A percentile compares a stretch with the other conserved stretches of the same genome.
Evolutionary conservation across 2,888 invertebrate species (phyloP).

Genomic region (Lochmaea capreae): DNA sequence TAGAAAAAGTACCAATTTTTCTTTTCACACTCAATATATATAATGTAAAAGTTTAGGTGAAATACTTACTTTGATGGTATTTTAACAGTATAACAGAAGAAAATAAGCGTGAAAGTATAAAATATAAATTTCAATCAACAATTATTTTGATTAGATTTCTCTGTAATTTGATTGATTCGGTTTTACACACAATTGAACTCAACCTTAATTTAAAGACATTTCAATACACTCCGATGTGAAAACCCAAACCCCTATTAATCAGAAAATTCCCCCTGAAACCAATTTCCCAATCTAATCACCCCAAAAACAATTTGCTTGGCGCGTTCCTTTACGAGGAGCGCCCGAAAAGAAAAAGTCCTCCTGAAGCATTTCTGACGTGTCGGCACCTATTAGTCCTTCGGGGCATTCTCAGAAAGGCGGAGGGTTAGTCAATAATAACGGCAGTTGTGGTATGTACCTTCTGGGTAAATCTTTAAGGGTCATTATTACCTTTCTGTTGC

Average conservation of each 20-base stretch:
- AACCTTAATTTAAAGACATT: slow-evolving; percentile 11
- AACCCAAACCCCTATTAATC: slow-evolving; percentile 23
- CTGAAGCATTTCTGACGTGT: slow-evolving; percentile 13
- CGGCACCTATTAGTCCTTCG: slow-evolving; percentile 11
- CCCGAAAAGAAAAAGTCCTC: slow-evolving; percentile 4
- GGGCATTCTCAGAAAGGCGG: slow-evolving; percentile 5
- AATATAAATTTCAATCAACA: not conserved
- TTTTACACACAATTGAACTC: slow-evolving; percentile 4
- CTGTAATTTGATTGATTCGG: not conserved
- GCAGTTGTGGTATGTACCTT: slow-evolving; percentile 9
- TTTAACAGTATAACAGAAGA: not conserved
- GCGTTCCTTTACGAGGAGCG: slow-evolving; percentile 11
- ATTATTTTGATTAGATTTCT: slow-evolving; percentile 4
- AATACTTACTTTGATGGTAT: not conserved
- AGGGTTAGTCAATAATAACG: slow-evolving; percentile 8
- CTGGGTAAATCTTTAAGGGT: not conserved
- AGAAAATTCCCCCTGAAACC: slow-evolving; percentile 20
- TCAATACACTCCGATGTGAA: slow-evolving; percentile 11
- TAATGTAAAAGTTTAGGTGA: not conserved
- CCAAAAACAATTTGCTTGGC: slow-evolving; percentile 27
- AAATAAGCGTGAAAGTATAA: not conserved
- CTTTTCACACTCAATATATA: not conserved
- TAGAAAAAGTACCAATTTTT: not conserved
- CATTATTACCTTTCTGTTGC: not conserved
- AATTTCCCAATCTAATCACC: slow-evolving; percentile 29